Evolutionary conservation across 2,797 vertebrate genomes (phyloP).

Genomic region (Gymnocypris eckloni): DNA sequence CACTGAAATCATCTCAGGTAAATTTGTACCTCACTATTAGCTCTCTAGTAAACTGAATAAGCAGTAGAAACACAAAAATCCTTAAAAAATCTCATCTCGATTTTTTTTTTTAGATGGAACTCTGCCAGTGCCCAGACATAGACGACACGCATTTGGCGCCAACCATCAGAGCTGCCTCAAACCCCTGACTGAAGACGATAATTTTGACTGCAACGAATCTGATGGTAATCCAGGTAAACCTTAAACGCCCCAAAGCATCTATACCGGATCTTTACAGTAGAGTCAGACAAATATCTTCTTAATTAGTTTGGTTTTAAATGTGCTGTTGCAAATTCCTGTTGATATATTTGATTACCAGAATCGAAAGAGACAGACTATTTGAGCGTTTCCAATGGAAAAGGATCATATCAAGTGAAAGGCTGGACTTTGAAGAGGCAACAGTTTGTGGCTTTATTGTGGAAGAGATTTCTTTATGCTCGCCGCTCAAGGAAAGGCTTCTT

Average conservation of each 20-base stretch:
- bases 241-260: background rate
- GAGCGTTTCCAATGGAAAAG: constrained; percentile 92
- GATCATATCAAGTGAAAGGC: constrained; percentile 93
- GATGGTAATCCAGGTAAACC: constrained; percentile 89
- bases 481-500: constrained; percentile 97
- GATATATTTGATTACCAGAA: constrained; percentile 74
- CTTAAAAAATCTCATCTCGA: background rate
- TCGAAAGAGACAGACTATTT: constrained; percentile 95
- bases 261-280: background rate
- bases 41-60: background rate
- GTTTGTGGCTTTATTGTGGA: constrained; percentile 95
- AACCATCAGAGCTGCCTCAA: constrained; percentile 97
- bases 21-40: constrained; percentile 25
- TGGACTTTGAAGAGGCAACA: constrained; percentile 96
- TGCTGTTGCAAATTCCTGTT: background rate
- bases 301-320: background rate
- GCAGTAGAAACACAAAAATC: background rate
- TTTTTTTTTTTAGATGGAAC: constrained; percentile 84
- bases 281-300: background rate
- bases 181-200: constrained; percentile 94
- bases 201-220: constrained; percentile 91
- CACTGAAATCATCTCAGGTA: constrained; percentile 90
- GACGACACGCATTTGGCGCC: constrained; percentile 86
- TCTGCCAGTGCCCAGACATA: constrained; percentile 89
- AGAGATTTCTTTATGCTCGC: constrained; percentile 92